These are phyloP conservation scores for Pica pica DNA, from an alignment of 2,113 vertebrate genomes.

Conservation along the genomic window DNA sequence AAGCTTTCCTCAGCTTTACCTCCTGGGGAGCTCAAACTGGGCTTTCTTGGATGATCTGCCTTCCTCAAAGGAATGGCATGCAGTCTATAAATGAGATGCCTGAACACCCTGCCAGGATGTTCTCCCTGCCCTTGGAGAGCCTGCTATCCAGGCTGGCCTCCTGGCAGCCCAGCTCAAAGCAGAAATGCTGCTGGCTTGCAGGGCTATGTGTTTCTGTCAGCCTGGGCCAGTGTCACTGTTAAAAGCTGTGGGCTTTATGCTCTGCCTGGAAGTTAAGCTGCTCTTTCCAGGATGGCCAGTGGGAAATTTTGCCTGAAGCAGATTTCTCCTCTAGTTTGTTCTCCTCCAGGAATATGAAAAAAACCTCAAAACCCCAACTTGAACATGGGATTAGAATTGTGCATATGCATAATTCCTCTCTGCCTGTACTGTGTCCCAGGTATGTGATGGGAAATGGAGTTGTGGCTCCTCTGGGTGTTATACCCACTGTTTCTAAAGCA, in stretches of 20 bases:
- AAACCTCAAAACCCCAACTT: accelerated
- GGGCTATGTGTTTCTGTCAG: not conserved
- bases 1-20: not conserved
- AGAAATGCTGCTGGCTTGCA: not conserved
- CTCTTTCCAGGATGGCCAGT: not conserved
- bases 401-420: not conserved
- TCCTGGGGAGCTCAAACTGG: not conserved
- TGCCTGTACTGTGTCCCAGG: not conserved
- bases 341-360: not conserved
- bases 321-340: not conserved
- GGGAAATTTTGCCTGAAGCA: not conserved
- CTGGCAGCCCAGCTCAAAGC: not conserved
- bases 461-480: not conserved
- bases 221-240: not conserved
- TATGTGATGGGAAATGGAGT: not conserved
- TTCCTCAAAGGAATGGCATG: not conserved
- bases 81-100: not conserved
- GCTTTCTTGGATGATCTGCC: not conserved
- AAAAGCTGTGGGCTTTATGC: not conserved
- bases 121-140: not conserved
- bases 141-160: not conserved
- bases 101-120: not conserved
- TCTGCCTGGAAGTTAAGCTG: not conserved
- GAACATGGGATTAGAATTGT: not conserved
- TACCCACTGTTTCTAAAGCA: not conserved